phyloP scores from a whole-genome alignment of 1,140 invertebrate genomes.

The Camponotus pennsylvanicus region DNA sequence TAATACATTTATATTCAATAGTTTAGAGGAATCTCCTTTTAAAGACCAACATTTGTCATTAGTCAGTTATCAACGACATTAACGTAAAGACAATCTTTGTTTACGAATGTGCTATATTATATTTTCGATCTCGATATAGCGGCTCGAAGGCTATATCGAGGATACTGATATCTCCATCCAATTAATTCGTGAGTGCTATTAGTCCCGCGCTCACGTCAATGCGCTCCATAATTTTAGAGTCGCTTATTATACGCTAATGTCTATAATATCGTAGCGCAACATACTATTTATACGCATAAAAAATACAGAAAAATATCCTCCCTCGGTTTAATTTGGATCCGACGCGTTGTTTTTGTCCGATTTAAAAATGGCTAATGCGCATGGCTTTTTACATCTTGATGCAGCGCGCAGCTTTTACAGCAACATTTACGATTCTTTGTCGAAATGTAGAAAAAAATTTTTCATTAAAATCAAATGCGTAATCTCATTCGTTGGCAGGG shows the following conservation, averaged over 20 bases:
- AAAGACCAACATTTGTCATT: neutral
- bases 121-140: slow-evolving; percentile 7
- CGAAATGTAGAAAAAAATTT: neutral
- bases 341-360: slow-evolving; percentile 30
- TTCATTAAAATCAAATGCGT: neutral
- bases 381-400: slow-evolving; percentile 21
- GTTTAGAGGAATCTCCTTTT: neutral
- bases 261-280: slow-evolving; percentile 31
- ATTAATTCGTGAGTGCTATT: slow-evolving; percentile 61
- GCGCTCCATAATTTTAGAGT: slow-evolving; percentile 28
- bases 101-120: neutral
- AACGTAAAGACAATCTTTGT: slow-evolving; percentile 12
- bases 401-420: slow-evolving; percentile 11
- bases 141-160: slow-evolving; percentile 36
- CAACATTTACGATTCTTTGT: slow-evolving; percentile 21
- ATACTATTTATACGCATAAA: slow-evolving; percentile 10
- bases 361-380: slow-evolving; percentile 20
- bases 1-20: neutral
- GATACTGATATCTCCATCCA: slow-evolving; percentile 55
- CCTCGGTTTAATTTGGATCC: slow-evolving; percentile 23
- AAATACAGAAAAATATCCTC: slow-evolving; percentile 34
- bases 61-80: neutral
- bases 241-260: slow-evolving; percentile 48
- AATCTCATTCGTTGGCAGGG: neutral
- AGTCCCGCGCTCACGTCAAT: slow-evolving; percentile 35